A percentile compares a stretch with the other conserved stretches of the same genome.
Evolutionary conservation across 2,113 vertebrate species (phyloP).

Genomic region (Drymodes brunneopygia): DNA sequence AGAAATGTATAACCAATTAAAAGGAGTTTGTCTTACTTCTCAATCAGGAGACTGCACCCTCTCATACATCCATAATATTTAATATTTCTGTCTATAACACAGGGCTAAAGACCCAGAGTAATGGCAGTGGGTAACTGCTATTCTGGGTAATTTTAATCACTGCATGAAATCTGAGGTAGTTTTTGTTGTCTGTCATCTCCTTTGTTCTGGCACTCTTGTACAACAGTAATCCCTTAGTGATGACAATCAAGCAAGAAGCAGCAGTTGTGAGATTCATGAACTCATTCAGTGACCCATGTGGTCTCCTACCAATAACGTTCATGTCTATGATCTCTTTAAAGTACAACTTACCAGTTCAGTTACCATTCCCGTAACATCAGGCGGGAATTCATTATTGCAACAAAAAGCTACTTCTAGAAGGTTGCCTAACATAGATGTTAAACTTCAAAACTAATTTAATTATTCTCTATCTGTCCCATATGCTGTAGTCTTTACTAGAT

Average conservation of each 20-base stretch:
- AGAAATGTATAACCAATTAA: background rate
- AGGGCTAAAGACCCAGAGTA: background rate
- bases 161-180: background rate
- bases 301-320: background rate
- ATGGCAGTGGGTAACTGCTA: background rate
- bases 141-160: background rate
- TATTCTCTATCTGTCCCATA: background rate
- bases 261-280: background rate
- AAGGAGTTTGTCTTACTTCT: background rate
- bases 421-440: background rate
- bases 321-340: background rate
- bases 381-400: background rate
- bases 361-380: background rate
- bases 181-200: background rate
- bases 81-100: background rate
- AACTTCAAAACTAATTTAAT: conserved; percentile 17
- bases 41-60: background rate
- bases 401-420: background rate
- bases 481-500: background rate
- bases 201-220: background rate
- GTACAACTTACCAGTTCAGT: background rate
- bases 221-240: background rate
- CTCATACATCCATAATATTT: background rate
- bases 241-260: background rate
- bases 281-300: background rate